A percentile compares a stretch with the other conserved stretches of the same genome.
These are phyloP conservation scores for Pomatorhinus ruficollis DNA, from an alignment of 2,113 vertebrate species.

Conservation along the genomic window DNA sequence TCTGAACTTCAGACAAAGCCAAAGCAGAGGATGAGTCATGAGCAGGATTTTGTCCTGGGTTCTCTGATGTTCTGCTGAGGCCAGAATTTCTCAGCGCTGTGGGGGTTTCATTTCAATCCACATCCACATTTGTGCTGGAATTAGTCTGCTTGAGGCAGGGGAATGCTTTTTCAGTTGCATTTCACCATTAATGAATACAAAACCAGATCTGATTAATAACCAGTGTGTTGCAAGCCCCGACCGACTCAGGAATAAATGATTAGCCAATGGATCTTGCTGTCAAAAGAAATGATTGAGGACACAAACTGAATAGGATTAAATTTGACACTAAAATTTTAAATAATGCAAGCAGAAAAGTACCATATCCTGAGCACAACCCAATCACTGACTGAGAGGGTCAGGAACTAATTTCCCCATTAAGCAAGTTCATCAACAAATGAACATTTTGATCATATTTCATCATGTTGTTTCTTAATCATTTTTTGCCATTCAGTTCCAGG, in stretches of 20 bases:
- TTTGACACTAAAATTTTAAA: slow-evolving; percentile 19
- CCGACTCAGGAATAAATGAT: slow-evolving; percentile 16
- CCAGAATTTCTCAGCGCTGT: background rate
- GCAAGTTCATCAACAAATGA: background rate
- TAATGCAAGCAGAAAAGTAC: background rate
- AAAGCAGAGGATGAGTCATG: background rate
- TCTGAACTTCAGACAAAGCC: background rate
- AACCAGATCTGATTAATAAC: slow-evolving; percentile 6
- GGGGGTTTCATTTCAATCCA: background rate
- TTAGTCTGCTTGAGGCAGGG: background rate
- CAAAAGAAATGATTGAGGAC: slow-evolving; percentile 18
- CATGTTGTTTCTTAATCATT: background rate
- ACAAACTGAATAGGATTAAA: background rate
- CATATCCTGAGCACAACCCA: background rate
- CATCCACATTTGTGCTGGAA: background rate
- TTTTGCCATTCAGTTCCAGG: background rate
- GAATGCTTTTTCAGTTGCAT: background rate
- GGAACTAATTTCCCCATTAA: background rate
- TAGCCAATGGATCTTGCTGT: slow-evolving; percentile 26
- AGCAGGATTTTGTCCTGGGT: background rate
- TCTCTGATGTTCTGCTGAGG: background rate
- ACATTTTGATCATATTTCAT: background rate
- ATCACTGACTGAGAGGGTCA: background rate
- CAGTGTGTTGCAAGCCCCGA: background rate
- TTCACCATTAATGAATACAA: background rate